Percentiles rank a stretch among this genome's conserved stretches.
Evolutionary conservation across 2,888 invertebrate genomes (phyloP).

Genomic region (Hybos culiciformis): DNA sequence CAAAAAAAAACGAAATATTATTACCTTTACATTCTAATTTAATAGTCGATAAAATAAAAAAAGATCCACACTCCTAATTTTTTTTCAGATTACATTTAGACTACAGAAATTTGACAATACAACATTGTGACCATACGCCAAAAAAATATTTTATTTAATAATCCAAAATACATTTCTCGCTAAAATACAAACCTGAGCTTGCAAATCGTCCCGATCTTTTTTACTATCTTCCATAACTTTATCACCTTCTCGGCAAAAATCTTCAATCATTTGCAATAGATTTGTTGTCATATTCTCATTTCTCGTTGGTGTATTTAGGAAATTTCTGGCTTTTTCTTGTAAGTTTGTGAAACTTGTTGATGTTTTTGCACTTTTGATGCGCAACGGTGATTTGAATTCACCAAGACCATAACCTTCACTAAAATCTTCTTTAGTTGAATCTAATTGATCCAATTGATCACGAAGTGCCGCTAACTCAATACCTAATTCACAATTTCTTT

Average conservation of each 20-base stretch:
- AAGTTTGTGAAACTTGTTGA: slow-evolving; percentile 28
- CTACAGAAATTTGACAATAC: too few species aligned
- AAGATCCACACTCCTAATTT: too few species aligned
- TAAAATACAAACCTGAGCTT: slow-evolving; percentile 51
- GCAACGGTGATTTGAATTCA: slow-evolving; percentile 23
- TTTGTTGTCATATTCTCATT: background rate
- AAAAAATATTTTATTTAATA: too few species aligned
- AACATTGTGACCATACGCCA: too few species aligned
- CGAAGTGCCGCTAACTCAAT: slow-evolving; percentile 35
- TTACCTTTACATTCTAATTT: too few species aligned
- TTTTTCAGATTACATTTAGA: too few species aligned
- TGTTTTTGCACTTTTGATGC: slow-evolving; percentile 20
- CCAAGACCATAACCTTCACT: slow-evolving; percentile 41
- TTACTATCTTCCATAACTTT: slow-evolving; percentile 49
- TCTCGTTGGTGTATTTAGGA: slow-evolving; percentile 25
- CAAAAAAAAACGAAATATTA: too few species aligned
- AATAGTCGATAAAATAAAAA: too few species aligned
- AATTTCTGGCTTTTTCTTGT: slow-evolving; percentile 31
- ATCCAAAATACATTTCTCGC: too few species aligned
- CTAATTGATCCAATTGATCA: slow-evolving; percentile 35
- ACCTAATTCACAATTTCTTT: slow-evolving; percentile 44
- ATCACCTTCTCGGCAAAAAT: slow-evolving; percentile 44
- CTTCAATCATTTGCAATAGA: slow-evolving; percentile 44
- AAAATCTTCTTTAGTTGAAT: slow-evolving; percentile 37
- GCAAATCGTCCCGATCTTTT: slow-evolving; percentile 55